phyloP scores from a whole-genome alignment of 1,140 invertebrate species.

The Anastrepha ludens region DNA sequence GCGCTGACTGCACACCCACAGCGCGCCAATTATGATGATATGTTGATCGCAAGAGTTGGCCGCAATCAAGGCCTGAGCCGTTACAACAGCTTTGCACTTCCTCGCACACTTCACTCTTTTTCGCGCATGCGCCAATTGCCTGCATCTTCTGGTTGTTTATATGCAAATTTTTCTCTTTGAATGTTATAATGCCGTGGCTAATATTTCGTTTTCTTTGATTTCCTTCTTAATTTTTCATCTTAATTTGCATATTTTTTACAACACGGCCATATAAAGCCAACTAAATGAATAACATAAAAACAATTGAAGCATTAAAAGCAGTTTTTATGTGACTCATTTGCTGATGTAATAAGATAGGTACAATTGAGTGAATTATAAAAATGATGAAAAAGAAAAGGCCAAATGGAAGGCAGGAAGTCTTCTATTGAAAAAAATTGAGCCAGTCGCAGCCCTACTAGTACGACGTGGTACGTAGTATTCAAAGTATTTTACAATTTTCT shows the following conservation, averaged over 20 bases:
- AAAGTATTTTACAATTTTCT: too few relatives aligned
- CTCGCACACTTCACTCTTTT: neutral
- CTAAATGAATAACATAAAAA: neutral
- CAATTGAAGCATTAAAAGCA: neutral
- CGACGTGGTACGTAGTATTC: too few relatives aligned
- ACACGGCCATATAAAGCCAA: neutral
- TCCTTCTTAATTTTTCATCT: conserved; percentile 3
- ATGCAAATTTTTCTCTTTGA: neutral
- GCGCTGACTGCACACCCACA: neutral
- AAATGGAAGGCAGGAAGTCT: too few relatives aligned
- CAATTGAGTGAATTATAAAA: too few relatives aligned
- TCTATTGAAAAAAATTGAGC: too few relatives aligned
- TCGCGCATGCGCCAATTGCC: conserved; percentile 12
- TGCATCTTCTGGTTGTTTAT: conserved; percentile 6
- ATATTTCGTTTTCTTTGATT: neutral
- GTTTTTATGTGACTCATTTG: neutral
- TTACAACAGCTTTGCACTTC: neutral
- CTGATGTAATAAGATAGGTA: neutral
- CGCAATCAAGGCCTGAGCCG: neutral
- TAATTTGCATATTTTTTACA: neutral
- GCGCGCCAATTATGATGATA: neutral
- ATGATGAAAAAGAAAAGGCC: too few relatives aligned
- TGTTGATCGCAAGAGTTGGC: neutral
- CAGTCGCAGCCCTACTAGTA: too few relatives aligned
- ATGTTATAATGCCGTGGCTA: neutral